A percentile compares a stretch with the other conserved stretches of the same genome.
Evolutionary conservation across 2,888 invertebrate genomes (phyloP).

Genomic region (Platycheirus rosarum): DNA sequence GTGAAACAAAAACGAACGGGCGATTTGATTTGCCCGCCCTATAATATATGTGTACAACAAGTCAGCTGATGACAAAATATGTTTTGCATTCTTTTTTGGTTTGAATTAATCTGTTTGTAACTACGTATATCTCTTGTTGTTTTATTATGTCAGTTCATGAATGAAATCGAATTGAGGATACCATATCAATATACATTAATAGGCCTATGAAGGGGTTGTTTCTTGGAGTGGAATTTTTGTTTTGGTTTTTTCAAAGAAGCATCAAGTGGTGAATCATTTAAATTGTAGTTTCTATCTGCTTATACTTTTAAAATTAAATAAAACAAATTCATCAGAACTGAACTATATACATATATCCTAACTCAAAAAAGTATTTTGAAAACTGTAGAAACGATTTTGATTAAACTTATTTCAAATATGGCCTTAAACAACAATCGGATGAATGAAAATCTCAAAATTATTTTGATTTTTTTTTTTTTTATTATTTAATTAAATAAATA

Average conservation of each 20-base stretch:
- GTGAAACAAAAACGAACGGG: conserved; percentile 12
- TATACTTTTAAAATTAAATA: no score
- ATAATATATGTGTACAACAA: conserved; percentile 57
- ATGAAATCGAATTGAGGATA: conserved; percentile 61
- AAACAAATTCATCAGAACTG: no score
- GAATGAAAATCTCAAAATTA: no score
- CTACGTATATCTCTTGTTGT: no score
- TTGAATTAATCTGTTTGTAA: conserved; percentile 58
- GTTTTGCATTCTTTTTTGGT: conserved; percentile 68
- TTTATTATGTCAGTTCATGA: conserved; percentile 62
- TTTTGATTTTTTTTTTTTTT: no score
- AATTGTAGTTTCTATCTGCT: neutral
- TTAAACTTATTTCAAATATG: no score
- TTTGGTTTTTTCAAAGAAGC: conserved; percentile 47
- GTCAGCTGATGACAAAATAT: conserved; percentile 63
- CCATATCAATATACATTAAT: conserved; percentile 34
- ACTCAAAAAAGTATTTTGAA: no score
- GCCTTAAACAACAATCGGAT: no score
- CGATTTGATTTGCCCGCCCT: conserved; percentile 49
- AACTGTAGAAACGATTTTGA: no score
- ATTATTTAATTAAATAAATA: no score
- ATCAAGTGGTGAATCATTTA: conserved; percentile 20
- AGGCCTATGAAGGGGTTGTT: conserved; percentile 45
- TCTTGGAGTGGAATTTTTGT: conserved; percentile 52
- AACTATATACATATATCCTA: no score